Percentiles rank a stretch among this genome's conserved stretches.
Conservation (phyloP, 2,888 invertebrate species). For the Athetis lepigone region DNA sequence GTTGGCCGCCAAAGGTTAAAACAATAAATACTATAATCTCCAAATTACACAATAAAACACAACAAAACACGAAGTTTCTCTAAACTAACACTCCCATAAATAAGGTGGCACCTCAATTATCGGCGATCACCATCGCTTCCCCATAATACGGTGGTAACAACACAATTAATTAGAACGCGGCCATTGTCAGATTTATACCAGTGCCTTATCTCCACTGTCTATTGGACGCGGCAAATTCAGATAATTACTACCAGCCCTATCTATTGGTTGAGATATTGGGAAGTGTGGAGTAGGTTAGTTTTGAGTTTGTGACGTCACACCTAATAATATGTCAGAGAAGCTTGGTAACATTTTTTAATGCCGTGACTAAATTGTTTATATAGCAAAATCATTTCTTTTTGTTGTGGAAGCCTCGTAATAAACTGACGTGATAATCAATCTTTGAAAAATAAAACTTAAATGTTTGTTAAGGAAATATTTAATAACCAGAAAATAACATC, state of each 20-base stretch:
- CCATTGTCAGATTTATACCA: constrained; percentile 72
- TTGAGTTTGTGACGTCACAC: background rate
- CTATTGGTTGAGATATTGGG: constrained; percentile 20
- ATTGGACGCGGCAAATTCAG: constrained; percentile 69
- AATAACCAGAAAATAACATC: too few species aligned
- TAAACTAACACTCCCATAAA: constrained; percentile 37
- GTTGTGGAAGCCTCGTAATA: too few species aligned
- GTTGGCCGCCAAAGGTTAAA: background rate
- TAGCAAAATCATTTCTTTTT: too few species aligned
- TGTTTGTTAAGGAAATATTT: too few species aligned
- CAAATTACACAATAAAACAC: constrained; percentile 9
- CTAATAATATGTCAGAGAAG: too few species aligned
- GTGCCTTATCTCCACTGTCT: constrained; percentile 67
- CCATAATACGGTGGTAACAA: constrained; percentile 67
- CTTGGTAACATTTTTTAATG: background rate
- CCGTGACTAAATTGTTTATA: background rate
- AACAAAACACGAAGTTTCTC: constrained; percentile 29
- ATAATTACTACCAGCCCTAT: constrained; percentile 64
- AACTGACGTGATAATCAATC: too few species aligned
- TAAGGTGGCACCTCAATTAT: constrained; percentile 49
- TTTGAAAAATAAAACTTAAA: too few species aligned
- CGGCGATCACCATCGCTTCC: constrained; percentile 68
- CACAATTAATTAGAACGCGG: constrained; percentile 79
- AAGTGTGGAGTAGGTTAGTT: constrained; percentile 24
- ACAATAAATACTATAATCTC: background rate